Conservation (phyloP, 2,888 invertebrate genomes). For the Actias luna region DNA sequence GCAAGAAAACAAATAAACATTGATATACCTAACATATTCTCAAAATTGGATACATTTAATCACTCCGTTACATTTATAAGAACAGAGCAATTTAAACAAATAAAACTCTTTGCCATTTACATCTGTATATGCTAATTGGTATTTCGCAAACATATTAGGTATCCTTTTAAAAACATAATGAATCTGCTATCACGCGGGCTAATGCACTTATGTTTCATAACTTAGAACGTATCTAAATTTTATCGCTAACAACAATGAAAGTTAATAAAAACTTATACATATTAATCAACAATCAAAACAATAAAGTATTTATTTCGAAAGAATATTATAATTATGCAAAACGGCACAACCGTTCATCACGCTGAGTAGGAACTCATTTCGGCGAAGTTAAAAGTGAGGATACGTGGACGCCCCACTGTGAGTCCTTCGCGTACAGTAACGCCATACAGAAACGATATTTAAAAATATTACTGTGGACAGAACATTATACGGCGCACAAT, state of each 20-base stretch:
- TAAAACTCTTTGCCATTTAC: too few species aligned
- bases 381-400: slow-evolving; percentile 65
- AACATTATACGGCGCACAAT: slow-evolving; percentile 12
- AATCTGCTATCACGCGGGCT: background rate
- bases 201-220: background rate
- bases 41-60: too few species aligned
- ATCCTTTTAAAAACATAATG: too few species aligned
- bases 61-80: too few species aligned
- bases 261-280: background rate
- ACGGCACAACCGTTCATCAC: slow-evolving; percentile 41
- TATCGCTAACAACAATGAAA: background rate
- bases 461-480: slow-evolving; percentile 42
- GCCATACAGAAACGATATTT: slow-evolving; percentile 27
- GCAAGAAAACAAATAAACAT: too few species aligned
- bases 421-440: slow-evolving; percentile 45
- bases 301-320: slow-evolving; percentile 19
- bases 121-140: background rate
- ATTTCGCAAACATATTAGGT: background rate
- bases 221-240: background rate
- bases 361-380: slow-evolving; percentile 39
- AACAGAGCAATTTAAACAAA: background rate
- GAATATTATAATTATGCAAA: slow-evolving; percentile 37
- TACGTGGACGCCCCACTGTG: slow-evolving; percentile 59
- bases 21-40: too few species aligned
- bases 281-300: slow-evolving; percentile 11